Evolutionary conservation across 2,797 vertebrate species (phyloP).

Genomic region (Megalops cyprinoides): DNA sequence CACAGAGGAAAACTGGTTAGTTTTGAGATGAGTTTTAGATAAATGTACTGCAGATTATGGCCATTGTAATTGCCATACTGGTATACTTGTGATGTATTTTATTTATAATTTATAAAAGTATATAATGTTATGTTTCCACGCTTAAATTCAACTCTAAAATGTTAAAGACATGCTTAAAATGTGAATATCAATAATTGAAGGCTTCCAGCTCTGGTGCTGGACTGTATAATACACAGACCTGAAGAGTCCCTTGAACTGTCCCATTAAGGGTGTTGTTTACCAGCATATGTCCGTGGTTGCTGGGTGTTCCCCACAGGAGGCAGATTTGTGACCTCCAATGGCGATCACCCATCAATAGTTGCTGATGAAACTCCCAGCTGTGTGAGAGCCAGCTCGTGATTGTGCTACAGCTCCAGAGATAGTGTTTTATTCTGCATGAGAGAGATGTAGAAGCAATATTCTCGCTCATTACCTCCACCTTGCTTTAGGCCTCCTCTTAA

Average conservation of each 20-base stretch:
- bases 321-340: neutral
- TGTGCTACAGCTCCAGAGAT: too few species aligned
- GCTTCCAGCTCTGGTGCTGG: neutral
- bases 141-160: neutral
- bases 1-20: neutral
- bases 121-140: too few species aligned
- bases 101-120: too few species aligned
- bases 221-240: neutral
- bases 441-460: constrained; percentile 34
- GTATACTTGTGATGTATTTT: too few species aligned
- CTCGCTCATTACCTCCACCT: constrained; percentile 44
- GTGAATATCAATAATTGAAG: too few species aligned
- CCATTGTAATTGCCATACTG: neutral
- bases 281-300: neutral
- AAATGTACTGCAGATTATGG: neutral
- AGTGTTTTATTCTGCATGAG: constrained; percentile 51
- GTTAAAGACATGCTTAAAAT: neutral
- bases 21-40: neutral
- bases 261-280: neutral
- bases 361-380: constrained; percentile 26
- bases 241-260: too few species aligned
- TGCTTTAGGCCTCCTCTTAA: constrained; percentile 43
- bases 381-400: constrained; percentile 47
- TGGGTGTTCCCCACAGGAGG: neutral
- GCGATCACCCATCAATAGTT: neutral